phyloP scores from a whole-genome alignment of 2,113 vertebrate species.

The Astatotilapia flaviijosephi region DNA sequence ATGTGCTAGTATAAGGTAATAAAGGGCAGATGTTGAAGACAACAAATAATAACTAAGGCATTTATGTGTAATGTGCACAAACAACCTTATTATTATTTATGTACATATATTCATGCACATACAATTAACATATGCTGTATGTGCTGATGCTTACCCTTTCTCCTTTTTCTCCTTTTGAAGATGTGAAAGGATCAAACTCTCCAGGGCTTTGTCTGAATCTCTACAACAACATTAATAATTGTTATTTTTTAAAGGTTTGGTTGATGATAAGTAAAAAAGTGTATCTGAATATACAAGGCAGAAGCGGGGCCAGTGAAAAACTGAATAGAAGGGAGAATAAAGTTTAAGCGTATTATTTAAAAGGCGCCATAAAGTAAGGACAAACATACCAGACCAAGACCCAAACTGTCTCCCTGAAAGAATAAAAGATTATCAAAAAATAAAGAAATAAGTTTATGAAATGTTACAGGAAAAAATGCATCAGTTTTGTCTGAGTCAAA shows the following conservation, averaged over 20 bases:
- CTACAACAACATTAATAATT: slow-evolving; percentile 26
- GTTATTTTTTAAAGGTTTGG: neutral
- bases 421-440: neutral
- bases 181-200: slow-evolving; percentile 66
- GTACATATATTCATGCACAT: neutral
- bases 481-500: neutral
- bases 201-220: slow-evolving; percentile 56
- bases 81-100: neutral
- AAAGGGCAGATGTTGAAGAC: neutral
- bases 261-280: neutral
- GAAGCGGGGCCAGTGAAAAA: neutral
- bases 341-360: neutral
- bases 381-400: slow-evolving; percentile 69
- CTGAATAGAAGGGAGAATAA: neutral
- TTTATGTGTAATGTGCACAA: neutral
- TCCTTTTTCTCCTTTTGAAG: slow-evolving; percentile 82
- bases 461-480: neutral
- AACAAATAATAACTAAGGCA: neutral
- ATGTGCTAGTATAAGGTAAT: neutral
- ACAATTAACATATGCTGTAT: neutral
- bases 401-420: slow-evolving; percentile 49
- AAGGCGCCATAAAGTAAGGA: neutral
- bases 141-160: slow-evolving; percentile 72
- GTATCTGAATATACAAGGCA: neutral
- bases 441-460: neutral